phyloP scores from a whole-genome alignment of 1,140 invertebrate genomes.

The Aphelenchoides avenae region DNA sequence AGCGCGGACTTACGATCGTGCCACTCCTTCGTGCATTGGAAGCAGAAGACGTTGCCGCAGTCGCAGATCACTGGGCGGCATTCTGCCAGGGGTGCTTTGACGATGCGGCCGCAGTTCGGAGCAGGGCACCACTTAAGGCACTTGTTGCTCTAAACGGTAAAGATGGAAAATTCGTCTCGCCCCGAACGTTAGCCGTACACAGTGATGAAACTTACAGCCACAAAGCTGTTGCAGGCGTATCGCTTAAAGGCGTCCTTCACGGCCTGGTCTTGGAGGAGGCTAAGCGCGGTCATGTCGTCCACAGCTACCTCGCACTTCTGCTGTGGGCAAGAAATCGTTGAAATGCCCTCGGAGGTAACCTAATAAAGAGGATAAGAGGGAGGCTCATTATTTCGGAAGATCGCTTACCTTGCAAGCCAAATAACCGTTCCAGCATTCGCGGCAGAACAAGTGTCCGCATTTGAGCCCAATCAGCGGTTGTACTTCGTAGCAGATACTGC shows the following conservation, averaged over 20 bases:
- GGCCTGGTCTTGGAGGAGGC: not conserved
- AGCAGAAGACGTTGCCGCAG: slow-evolving; percentile 69
- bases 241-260: not conserved
- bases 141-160: slow-evolving; percentile 84
- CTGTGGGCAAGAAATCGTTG: not conserved
- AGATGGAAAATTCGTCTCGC: slow-evolving; percentile 10
- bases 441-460: slow-evolving; percentile 7
- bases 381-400: too few relatives aligned
- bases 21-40: slow-evolving; percentile 94
- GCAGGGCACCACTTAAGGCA: slow-evolving; percentile 93
- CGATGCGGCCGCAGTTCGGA: slow-evolving; percentile 88
- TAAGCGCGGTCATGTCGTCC: not conserved
- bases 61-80: slow-evolving; percentile 85
- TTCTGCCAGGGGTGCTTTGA: slow-evolving; percentile 88
- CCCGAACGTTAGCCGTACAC: not conserved
- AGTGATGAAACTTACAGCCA: not conserved
- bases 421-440: slow-evolving; percentile 5
- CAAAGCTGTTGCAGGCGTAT: slow-evolving; percentile 1
- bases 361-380: not conserved
- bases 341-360: slow-evolving; percentile 1
- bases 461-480: not conserved
- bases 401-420: slow-evolving; percentile 2
- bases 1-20: too few relatives aligned
- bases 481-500: slow-evolving; percentile 7
- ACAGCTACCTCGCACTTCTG: not conserved